Percentiles rank a stretch among this genome's conserved stretches.
phyloP scores from a whole-genome alignment of 2,888 invertebrate species.

The Leptinotarsa haldemani region DNA sequence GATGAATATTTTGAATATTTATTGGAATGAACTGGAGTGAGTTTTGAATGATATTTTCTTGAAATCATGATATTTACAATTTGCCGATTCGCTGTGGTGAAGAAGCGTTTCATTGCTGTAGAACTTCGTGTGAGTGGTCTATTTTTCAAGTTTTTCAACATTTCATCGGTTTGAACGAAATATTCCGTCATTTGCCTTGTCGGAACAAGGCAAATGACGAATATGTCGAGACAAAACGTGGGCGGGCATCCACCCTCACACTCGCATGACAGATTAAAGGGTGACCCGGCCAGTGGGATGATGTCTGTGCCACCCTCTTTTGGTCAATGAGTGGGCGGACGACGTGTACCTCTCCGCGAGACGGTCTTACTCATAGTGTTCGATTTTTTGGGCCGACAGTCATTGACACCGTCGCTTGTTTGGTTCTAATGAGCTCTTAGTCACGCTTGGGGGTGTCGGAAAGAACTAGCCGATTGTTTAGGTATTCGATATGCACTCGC shows the following conservation, averaged over 20 bases:
- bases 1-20: no score
- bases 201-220: neutral
- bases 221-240: neutral
- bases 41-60: no score
- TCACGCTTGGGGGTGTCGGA: conserved; percentile 3
- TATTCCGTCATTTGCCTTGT: neutral
- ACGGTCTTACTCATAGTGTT: conserved; percentile 34
- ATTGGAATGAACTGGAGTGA: no score
- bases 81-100: no score
- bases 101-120: no score
- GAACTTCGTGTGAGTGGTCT: no score
- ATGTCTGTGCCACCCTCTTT: conserved; percentile 36
- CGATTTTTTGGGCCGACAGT: conserved; percentile 29
- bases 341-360: conserved; percentile 23
- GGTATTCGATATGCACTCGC: neutral
- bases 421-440: conserved; percentile 11
- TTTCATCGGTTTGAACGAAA: no score
- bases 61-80: no score
- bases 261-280: neutral
- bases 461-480: neutral
- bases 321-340: conserved; percentile 34
- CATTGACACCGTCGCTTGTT: conserved; percentile 12
- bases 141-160: no score
- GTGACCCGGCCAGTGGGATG: conserved; percentile 12
- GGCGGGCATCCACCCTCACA: neutral